phyloP scores from a whole-genome alignment of 92 coral and sea anemone species.

The Actinostola sp. region DNA sequence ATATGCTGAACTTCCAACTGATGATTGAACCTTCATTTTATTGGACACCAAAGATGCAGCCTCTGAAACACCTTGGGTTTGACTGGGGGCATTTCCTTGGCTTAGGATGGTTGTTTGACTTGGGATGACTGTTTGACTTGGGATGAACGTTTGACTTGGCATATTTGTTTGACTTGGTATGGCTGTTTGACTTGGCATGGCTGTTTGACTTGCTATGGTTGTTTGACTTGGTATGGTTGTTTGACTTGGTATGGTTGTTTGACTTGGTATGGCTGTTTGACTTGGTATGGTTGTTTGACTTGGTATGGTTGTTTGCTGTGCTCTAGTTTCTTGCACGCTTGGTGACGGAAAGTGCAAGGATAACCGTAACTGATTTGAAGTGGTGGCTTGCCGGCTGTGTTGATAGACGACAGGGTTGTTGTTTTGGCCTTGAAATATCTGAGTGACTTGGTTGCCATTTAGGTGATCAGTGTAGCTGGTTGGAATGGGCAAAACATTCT shows the following conservation, averaged over 20 bases:
- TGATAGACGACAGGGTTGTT: not conserved
- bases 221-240: no score
- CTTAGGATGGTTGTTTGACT: not conserved
- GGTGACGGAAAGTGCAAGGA: not conserved
- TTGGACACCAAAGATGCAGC: not conserved
- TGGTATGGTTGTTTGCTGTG: not conserved
- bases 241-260: no score
- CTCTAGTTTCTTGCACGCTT: not conserved
- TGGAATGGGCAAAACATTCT: slow-evolving; percentile 9
- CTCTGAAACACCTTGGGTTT: not conserved
- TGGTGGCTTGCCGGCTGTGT: not conserved
- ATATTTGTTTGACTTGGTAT: not conserved
- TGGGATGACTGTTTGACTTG: not conserved
- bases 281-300: not conserved
- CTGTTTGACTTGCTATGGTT: no score
- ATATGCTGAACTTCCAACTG: slow-evolving; percentile 76
- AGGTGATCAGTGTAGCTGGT: not conserved
- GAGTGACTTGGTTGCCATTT: not conserved
- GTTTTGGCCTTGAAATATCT: not conserved
- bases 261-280: no score
- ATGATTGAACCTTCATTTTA: not conserved
- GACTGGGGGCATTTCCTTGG: not conserved
- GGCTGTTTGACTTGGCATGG: no score
- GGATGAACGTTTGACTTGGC: not conserved
- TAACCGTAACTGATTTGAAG: not conserved